A percentile compares a stretch with the other conserved stretches of the same genome.
Conservation (phyloP, 1,140 invertebrate species). For the Hycleus cichorii region DNA sequence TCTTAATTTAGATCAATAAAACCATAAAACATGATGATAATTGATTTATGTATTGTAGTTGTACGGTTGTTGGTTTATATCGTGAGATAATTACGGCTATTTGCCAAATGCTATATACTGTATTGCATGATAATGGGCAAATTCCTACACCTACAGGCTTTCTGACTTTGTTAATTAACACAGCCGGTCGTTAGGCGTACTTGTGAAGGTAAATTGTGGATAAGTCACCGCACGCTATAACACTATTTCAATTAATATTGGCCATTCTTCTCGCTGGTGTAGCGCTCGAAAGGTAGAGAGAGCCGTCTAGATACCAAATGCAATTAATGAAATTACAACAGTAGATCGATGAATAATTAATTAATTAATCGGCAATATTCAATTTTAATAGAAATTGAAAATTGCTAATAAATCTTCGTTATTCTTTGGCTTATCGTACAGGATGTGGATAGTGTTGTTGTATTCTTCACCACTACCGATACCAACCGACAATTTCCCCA, state of each 20-base stretch:
- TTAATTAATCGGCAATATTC: too few relatives aligned
- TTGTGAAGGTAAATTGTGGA: conserved; percentile 2
- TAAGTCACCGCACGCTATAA: conserved; percentile 4
- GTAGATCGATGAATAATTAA: too few relatives aligned
- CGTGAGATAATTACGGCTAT: conserved; percentile 18
- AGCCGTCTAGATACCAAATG: too few relatives aligned
- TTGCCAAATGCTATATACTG: conserved; percentile 12
- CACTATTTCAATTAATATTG: conserved; percentile 10
- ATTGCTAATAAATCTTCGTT: too few relatives aligned
- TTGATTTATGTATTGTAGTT: neutral
- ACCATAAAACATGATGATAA: neutral
- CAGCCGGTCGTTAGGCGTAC: conserved; percentile 3
- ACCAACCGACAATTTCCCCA: too few relatives aligned
- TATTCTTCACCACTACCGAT: too few relatives aligned
- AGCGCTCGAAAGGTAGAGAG: too few relatives aligned
- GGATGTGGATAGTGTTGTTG: too few relatives aligned
- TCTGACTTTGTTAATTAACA: conserved; percentile 12
- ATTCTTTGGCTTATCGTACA: too few relatives aligned
- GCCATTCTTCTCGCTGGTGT: too few relatives aligned
- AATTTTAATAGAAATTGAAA: too few relatives aligned
- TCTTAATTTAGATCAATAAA: neutral
- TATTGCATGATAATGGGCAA: conserved; percentile 14
- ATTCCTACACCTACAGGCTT: conserved; percentile 12
- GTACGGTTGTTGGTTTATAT: conserved; percentile 2
- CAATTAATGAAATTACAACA: too few relatives aligned